Base-by-base conservation (phyloP, 2,797 vertebrate species). In the Linurgus olivaceus region DNA sequence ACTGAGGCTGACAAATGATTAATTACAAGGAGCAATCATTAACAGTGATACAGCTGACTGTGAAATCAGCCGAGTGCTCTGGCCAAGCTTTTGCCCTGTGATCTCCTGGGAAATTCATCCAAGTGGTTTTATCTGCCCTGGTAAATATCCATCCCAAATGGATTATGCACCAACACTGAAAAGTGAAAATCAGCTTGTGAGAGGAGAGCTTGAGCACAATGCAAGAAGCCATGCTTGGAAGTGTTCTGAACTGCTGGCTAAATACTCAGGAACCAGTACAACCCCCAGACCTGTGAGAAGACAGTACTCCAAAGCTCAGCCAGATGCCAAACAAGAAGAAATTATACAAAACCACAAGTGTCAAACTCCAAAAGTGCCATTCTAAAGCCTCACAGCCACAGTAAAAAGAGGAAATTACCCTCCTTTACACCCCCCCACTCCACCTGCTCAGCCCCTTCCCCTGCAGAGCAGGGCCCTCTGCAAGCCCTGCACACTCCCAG, bases 341-440 rank as follows among this genome's bases (percentile, higher is more conserved):
- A 35, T 61, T 8, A 38, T 0, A 44, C 24, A 59, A 74, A 54
- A 14, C 28, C 4, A 54, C 17, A 15, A 63, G 47, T 3, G 5
- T n/a, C 55, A 86, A 79, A 44, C 23, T 2, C 3, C 55, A 51
- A 14, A 45, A 48, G 5, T 13, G 2, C 37, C 29, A 47, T 38
- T 47, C 35, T 54, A 47, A 88, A 75, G 47, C 55, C 40, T 54
- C 62, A 66, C 6, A 57, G 14, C 4, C 33, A 15, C 17, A 33
- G 10, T 45, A n/a, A 28, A 59, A 70, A 62, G 31, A 33, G 24
- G 38, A 54, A 71, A 35, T 14, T 1, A 10, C 8, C 20, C 8
- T 66, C 5, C 14, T 17, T 5, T 23, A 33, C n/a, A 50, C 9
- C 1, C 3, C 4, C 4, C 8, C 23, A 2, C 11, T 58, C n/a